A percentile compares a stretch with the other conserved stretches of the same genome.
phyloP scores from a whole-genome alignment of 2,888 invertebrate genomes.

The Eupithecia dodoneata region DNA sequence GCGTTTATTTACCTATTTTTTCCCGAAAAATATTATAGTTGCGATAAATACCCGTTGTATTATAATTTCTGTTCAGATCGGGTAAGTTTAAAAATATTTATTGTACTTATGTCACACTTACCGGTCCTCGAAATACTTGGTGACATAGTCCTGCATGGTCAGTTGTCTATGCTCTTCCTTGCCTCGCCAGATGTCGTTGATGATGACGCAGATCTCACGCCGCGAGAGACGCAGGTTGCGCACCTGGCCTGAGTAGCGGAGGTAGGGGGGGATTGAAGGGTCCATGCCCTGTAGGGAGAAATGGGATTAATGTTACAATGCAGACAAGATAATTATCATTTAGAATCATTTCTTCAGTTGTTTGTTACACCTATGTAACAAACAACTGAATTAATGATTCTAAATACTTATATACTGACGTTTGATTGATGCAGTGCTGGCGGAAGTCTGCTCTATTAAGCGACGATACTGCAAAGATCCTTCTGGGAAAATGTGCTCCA shows the following conservation, averaged over 20 bases:
- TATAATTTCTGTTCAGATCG: no score
- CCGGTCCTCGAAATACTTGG: slow-evolving; percentile 78
- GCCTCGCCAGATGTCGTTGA: slow-evolving; percentile 79
- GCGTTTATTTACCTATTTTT: no score
- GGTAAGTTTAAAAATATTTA: no score
- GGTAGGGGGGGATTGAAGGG: slow-evolving; percentile 72
- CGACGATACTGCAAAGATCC: not conserved
- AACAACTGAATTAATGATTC: no score
- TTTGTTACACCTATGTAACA: no score
- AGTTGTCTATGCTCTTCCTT: slow-evolving; percentile 55
- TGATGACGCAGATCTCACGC: slow-evolving; percentile 76
- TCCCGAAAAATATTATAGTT: no score
- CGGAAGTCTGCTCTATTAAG: not conserved
- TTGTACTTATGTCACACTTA: slow-evolving; percentile 34
- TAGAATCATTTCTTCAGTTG: no score
- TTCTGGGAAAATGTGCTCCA: not conserved
- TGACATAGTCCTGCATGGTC: slow-evolving; percentile 76
- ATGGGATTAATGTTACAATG: not conserved
- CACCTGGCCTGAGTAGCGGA: slow-evolving; percentile 74
- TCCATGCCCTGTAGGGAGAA: slow-evolving; percentile 64
- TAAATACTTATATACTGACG: not conserved
- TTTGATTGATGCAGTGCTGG: not conserved
- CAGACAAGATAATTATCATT: no score
- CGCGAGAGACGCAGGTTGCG: slow-evolving; percentile 79
- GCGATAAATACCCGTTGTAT: no score